Conservation (phyloP, 1,140 invertebrate genomes). For the Trichonephila clavata region DNA sequence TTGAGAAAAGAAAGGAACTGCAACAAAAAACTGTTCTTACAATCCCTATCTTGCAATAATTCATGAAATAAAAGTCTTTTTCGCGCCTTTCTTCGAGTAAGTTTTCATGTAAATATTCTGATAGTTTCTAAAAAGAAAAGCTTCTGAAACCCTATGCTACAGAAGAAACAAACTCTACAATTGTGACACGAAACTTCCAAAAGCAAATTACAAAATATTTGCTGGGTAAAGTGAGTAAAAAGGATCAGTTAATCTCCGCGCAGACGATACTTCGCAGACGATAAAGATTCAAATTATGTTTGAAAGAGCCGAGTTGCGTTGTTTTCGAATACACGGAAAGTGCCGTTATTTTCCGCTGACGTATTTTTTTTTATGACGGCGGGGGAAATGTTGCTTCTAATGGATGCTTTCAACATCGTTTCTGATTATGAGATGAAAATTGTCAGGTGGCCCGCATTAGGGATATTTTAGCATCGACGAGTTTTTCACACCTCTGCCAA, state of each 20-base stretch:
- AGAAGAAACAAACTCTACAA: background rate
- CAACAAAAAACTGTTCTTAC: background rate
- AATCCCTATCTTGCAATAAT: conserved; percentile 1
- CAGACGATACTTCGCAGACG: background rate
- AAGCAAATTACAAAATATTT: conserved; percentile 55
- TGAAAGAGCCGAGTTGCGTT: conserved; percentile 11
- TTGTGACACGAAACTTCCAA: background rate
- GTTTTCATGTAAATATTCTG: conserved; percentile 2
- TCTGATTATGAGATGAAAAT: conserved; percentile 34
- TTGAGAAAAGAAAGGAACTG: background rate
- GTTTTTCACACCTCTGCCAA: conserved; percentile 12
- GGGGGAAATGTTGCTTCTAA: conserved; percentile 38
- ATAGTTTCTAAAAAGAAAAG: background rate
- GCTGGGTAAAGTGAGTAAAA: background rate
- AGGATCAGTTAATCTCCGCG: background rate
- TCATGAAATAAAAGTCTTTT: conserved; percentile 6
- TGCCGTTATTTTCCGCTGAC: conserved; percentile 48
- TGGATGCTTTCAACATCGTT: conserved; percentile 66
- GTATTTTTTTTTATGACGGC: conserved; percentile 35
- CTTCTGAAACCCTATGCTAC: background rate
- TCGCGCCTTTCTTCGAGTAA: background rate
- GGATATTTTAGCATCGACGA: background rate
- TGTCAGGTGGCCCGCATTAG: conserved; percentile 20
- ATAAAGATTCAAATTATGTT: conserved; percentile 63
- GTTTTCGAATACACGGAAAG: conserved; percentile 2